Evolutionary conservation across 2,797 vertebrate genomes (phyloP).

Genomic region (Toxotes lorentzi): DNA sequence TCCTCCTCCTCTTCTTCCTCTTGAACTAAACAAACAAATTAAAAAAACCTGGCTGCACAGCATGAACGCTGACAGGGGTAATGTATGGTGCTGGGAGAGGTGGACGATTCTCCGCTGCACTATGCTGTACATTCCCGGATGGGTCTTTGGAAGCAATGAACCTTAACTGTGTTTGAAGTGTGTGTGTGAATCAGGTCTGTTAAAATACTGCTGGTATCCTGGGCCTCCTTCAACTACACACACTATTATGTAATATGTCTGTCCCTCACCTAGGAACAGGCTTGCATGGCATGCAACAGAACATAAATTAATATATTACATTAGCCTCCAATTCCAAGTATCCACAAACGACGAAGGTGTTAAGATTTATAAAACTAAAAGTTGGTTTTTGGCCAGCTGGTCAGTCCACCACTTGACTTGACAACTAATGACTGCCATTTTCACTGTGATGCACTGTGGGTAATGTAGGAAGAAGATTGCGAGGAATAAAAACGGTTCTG

Average conservation of each 20-base stretch:
- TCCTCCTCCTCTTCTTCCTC: constrained; percentile 4
- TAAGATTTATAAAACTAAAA: not conserved
- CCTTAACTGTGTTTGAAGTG: constrained; percentile 52
- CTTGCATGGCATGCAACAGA: not conserved
- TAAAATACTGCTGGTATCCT: constrained; percentile 55
- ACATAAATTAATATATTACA: no score
- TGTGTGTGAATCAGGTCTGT: constrained; percentile 59
- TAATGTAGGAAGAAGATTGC: not conserved
- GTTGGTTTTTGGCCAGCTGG: not conserved
- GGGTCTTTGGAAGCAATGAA: constrained; percentile 27
- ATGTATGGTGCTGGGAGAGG: constrained; percentile 14
- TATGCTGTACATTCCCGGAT: constrained; percentile 31
- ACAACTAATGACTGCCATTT: not conserved
- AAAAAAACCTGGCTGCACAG: constrained; percentile 48
- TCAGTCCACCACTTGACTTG: not conserved
- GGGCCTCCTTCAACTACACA: constrained; percentile 41
- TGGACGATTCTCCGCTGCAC: constrained; percentile 15
- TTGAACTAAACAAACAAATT: constrained; percentile 64
- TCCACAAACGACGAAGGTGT: not conserved
- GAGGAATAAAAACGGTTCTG: not conserved
- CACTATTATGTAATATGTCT: constrained; percentile 52
- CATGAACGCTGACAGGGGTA: constrained; percentile 44
- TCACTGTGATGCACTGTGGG: constrained; percentile 5
- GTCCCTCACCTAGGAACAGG: not conserved
- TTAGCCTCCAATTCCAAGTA: not conserved